Conservation (phyloP, 2,113 vertebrate species). For the Mastomys natalensis region DNA sequence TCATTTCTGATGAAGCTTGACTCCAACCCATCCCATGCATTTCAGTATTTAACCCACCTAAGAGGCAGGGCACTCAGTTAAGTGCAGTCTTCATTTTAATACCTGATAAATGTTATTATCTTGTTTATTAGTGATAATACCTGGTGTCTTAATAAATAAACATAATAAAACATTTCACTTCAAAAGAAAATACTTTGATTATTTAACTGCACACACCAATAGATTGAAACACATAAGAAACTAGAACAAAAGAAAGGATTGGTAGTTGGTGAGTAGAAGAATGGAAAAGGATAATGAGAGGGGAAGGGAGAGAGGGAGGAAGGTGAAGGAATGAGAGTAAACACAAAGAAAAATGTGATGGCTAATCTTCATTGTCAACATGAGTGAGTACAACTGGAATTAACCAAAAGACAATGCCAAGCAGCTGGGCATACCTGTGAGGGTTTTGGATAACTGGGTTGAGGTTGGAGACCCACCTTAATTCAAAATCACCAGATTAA, state of each 20-base stretch:
- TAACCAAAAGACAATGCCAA: neutral
- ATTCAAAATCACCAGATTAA: neutral
- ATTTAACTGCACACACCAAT: neutral
- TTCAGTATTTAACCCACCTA: neutral
- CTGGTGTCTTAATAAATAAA: neutral
- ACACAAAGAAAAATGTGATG: accelerated
- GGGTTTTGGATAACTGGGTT: neutral
- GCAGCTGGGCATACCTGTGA: neutral
- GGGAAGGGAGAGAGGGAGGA: neutral
- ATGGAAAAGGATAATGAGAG: accelerated
- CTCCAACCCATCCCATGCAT: neutral
- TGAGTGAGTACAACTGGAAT: neutral
- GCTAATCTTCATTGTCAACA: no score
- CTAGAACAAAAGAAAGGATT: neutral
- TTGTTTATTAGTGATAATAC: neutral
- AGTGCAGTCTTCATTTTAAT: neutral
- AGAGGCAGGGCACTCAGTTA: neutral
- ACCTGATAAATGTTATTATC: neutral
- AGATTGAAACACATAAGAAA: neutral
- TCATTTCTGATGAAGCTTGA: neutral
- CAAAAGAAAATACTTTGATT: neutral
- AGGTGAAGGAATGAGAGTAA: accelerated
- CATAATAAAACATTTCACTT: neutral
- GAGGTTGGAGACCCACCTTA: neutral
- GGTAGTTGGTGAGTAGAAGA: no score